Conservation (phyloP, 2,797 vertebrate genomes). For the Acipenser ruthenus region DNA sequence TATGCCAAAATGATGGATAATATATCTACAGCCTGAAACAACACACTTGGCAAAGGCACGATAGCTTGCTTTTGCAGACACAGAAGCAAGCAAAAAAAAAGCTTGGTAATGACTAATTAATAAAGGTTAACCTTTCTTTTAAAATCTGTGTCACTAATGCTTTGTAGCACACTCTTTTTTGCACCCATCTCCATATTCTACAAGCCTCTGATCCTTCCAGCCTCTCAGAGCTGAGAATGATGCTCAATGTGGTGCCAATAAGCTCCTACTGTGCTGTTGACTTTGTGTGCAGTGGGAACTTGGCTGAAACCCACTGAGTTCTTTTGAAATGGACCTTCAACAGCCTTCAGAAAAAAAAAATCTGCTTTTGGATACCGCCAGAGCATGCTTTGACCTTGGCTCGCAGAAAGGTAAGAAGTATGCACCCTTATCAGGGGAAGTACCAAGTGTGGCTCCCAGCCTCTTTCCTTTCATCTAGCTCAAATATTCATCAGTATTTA, state of each 20-base stretch:
- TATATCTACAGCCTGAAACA: too few species aligned
- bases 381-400: background rate
- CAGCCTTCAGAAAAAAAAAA: too few species aligned
- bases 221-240: background rate
- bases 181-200: background rate
- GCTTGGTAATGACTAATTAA: background rate
- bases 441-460: too few species aligned
- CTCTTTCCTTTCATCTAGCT: too few species aligned
- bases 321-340: background rate
- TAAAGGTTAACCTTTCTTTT: constrained; percentile 3
- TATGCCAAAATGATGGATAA: too few species aligned
- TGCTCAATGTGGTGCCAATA: constrained; percentile 3
- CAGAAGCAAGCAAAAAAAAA: too few species aligned
- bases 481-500: too few species aligned
- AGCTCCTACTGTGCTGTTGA: background rate
- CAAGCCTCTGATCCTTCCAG: background rate
- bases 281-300: background rate
- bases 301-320: background rate
- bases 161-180: constrained; percentile 1
- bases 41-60: too few species aligned
- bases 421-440: too few species aligned
- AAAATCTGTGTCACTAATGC: background rate
- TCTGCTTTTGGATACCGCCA: background rate
- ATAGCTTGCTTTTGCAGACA: too few species aligned
- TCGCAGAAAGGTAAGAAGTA: too few species aligned